Evolutionary conservation across 2,888 invertebrate species (phyloP).

Genomic region (Hirtodrosophila confusa): DNA sequence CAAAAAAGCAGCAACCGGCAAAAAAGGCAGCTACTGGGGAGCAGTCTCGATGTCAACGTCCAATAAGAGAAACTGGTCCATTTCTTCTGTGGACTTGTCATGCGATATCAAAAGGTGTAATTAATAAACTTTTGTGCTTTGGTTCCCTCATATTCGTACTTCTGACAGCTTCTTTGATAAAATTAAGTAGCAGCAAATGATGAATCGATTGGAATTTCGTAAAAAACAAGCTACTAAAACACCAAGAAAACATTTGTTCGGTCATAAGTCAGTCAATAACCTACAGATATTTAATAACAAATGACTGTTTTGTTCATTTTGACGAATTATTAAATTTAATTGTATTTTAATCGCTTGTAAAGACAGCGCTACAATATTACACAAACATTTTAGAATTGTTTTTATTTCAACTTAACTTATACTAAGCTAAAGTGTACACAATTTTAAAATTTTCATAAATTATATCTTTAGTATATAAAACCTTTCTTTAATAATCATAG

Average conservation of each 20-base stretch:
- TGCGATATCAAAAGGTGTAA: slow-evolving; percentile 30
- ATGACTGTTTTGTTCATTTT: slow-evolving; percentile 3
- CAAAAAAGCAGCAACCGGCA: slow-evolving; percentile 53
- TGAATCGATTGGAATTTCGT: slow-evolving; percentile 28
- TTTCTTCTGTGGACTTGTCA: slow-evolving; percentile 41
- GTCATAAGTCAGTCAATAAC: slow-evolving; percentile 13
- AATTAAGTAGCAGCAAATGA: slow-evolving; percentile 31
- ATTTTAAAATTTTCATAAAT: no score
- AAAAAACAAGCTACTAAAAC: background rate
- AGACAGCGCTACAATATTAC: no score
- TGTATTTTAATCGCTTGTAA: background rate
- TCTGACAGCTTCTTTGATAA: slow-evolving; percentile 26
- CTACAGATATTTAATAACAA: background rate
- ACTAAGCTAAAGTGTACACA: no score
- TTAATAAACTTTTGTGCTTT: slow-evolving; percentile 40
- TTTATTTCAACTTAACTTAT: no score
- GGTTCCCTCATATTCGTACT: slow-evolving; percentile 26
- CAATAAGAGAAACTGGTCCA: slow-evolving; percentile 51
- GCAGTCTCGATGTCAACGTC: slow-evolving; percentile 45
- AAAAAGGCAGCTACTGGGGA: slow-evolving; percentile 15
- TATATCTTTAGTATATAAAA: no score
- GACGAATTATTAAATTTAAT: background rate
- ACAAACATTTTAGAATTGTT: no score
- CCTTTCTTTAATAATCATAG: no score
- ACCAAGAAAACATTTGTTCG: slow-evolving; percentile 2